phyloP scores from a whole-genome alignment of 2,113 vertebrate species.

The Hassar affinis region DNA sequence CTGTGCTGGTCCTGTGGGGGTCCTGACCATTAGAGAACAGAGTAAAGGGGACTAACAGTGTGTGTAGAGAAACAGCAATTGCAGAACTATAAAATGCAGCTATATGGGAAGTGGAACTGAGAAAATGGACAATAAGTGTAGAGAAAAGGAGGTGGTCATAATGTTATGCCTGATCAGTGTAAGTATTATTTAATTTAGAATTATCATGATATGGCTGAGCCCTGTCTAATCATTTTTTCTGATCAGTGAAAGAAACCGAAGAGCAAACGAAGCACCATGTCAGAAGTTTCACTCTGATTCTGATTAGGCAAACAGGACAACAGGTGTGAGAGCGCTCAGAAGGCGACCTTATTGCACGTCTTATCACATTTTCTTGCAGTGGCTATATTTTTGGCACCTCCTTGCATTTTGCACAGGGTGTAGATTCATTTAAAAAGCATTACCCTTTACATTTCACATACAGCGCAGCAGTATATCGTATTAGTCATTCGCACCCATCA shows the following conservation, averaged over 20 bases:
- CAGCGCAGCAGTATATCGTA: not conserved
- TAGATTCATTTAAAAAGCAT: not conserved
- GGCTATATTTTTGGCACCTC: not conserved
- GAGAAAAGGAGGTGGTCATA: too few species aligned
- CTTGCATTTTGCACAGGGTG: not conserved
- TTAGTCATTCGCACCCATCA: constrained; percentile 16
- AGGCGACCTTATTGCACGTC: not conserved
- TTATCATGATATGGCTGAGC: not conserved
- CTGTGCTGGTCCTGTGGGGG: too few species aligned
- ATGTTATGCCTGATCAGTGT: too few species aligned
- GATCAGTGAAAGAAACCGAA: not conserved
- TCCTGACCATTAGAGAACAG: too few species aligned
- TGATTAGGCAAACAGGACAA: not conserved
- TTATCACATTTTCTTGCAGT: not conserved
- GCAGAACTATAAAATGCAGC: too few species aligned
- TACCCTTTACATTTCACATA: not conserved
- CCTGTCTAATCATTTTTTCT: not conserved
- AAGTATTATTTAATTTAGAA: too few species aligned
- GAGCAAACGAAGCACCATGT: not conserved
- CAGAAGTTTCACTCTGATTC: not conserved
- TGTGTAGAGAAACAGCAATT: too few species aligned
- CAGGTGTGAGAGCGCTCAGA: not conserved
- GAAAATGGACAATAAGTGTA: too few species aligned
- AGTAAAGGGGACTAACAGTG: too few species aligned
- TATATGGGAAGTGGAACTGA: too few species aligned